Evolutionary conservation across 2,113 vertebrate species (phyloP).

Genomic region (Notiomystis cincta): DNA sequence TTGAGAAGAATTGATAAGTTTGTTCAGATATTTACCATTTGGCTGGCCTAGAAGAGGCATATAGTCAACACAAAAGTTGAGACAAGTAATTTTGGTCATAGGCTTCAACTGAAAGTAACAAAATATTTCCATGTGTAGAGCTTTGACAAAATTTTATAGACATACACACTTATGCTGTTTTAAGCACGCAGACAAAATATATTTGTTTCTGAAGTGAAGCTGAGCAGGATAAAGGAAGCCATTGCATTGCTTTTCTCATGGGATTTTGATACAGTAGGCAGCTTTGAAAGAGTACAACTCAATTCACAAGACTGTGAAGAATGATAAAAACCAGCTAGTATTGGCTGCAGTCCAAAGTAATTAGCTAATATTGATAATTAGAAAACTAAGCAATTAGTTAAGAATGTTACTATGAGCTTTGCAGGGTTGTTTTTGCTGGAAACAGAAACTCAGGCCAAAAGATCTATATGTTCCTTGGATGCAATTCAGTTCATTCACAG

Average conservation of each 20-base stretch:
- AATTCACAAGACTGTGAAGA: not conserved
- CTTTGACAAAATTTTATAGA: not conserved
- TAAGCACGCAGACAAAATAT: not conserved
- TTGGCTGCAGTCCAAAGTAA: not conserved
- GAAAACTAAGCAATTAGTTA: not conserved
- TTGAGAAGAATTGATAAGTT: not conserved
- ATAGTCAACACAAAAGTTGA: not conserved
- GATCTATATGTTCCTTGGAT: not conserved
- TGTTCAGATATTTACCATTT: not conserved
- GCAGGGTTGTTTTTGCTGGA: not conserved
- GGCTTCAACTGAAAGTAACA: not conserved
- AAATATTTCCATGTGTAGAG: not conserved
- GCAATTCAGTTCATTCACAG: not conserved
- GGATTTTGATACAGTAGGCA: not conserved
- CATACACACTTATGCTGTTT: not conserved
- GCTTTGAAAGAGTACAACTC: not conserved
- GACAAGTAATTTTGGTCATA: not conserved
- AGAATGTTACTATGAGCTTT: not conserved
- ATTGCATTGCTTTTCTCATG: not conserved
- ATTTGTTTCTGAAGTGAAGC: not conserved
- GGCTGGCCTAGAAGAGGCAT: not conserved
- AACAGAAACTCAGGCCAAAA: not conserved
- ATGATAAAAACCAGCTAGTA: not conserved
- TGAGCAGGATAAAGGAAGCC: not conserved
- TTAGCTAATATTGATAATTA: slow-evolving; percentile 18